Evolutionary conservation across 2,888 invertebrate species (phyloP).

Genomic region (Mimas tiliae): DNA sequence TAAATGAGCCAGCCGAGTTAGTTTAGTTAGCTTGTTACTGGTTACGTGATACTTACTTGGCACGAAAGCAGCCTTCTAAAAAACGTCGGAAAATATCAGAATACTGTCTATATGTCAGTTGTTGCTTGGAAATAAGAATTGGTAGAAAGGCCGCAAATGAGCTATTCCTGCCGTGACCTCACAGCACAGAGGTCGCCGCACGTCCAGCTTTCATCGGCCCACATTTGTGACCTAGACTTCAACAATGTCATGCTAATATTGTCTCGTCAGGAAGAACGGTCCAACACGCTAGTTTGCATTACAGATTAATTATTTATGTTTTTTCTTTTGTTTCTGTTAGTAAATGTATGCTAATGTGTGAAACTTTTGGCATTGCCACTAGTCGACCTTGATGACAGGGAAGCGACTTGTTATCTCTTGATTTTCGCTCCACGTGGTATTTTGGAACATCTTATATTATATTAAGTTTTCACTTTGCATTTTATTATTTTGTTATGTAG

Average conservation of each 20-base stretch:
- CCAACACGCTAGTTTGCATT: neutral
- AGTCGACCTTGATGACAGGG: conserved; percentile 11
- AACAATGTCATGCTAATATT: neutral
- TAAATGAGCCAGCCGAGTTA: no score
- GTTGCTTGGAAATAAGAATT: neutral
- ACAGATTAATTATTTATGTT: conserved; percentile 4
- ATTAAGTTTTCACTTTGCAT: neutral
- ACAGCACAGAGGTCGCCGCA: conserved; percentile 46
- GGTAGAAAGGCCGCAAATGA: conserved; percentile 17
- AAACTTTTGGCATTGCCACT: conserved; percentile 12
- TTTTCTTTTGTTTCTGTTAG: conserved; percentile 21
- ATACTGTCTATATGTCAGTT: neutral
- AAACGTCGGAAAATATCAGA: no score
- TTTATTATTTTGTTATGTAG: neutral
- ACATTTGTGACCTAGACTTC: neutral
- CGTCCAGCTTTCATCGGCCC: conserved; percentile 48
- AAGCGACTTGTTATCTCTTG: neutral
- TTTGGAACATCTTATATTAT: neutral
- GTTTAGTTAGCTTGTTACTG: no score
- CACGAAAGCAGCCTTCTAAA: no score
- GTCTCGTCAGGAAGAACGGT: neutral
- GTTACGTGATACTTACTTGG: no score
- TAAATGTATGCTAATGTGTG: conserved; percentile 11
- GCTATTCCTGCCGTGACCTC: conserved; percentile 54
- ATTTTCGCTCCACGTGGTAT: neutral